These are phyloP conservation scores for Patella depressa DNA, from an alignment of 2,888 invertebrate species.

Conservation along the genomic window DNA sequence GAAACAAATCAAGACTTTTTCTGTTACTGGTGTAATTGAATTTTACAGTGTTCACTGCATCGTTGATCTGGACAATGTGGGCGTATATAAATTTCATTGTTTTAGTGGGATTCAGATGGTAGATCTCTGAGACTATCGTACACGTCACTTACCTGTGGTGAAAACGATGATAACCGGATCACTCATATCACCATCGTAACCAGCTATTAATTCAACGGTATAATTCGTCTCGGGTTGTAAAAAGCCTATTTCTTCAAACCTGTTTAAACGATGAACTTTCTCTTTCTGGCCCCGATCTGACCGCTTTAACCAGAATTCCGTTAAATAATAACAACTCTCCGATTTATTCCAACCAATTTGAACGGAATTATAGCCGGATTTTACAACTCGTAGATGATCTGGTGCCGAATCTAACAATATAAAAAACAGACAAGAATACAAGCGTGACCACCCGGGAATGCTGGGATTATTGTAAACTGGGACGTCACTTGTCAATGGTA, in stretches of 20 bases:
- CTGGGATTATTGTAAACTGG: no score
- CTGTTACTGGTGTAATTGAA: no score
- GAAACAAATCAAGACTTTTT: no score
- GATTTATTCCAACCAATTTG: slow-evolving; percentile 17
- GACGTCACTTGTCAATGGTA: no score
- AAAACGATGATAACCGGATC: slow-evolving; percentile 13
- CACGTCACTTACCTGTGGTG: slow-evolving; percentile 15
- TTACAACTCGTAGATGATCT: slow-evolving; percentile 1
- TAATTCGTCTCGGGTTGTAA: slow-evolving; percentile 22
- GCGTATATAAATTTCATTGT: no score
- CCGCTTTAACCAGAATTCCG: slow-evolving; percentile 15
- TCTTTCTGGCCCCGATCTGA: neutral
- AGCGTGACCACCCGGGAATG: no score
- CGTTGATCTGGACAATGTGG: no score
- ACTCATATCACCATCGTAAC: slow-evolving; percentile 24
- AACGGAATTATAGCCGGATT: neutral
- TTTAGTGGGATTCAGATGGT: no score
- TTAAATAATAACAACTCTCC: slow-evolving; percentile 14
- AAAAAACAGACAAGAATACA: neutral
- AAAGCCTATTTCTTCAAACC: slow-evolving; percentile 17
- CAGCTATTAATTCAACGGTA: slow-evolving; percentile 11
- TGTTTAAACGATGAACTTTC: slow-evolving; percentile 9
- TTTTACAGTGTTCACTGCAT: no score
- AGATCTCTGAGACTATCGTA: neutral
- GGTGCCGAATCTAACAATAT: slow-evolving; percentile 1